Conservation (phyloP, 2,888 invertebrate species). For the Trichopria drosophilae region DNA sequence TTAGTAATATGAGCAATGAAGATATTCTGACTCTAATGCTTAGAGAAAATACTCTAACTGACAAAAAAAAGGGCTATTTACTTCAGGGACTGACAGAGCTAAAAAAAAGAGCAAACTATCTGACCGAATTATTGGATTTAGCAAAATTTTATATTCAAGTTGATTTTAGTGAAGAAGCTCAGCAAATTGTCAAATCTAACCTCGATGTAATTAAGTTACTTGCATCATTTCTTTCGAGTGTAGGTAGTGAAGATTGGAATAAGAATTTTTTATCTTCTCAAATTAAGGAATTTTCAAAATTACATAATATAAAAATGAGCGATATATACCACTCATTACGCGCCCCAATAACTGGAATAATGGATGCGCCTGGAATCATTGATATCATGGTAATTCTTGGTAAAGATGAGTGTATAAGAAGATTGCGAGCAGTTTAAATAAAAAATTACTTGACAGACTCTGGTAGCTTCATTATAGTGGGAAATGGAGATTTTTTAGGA, state of each 20-base stretch:
- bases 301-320: constrained; percentile 15
- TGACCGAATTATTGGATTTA: constrained; percentile 21
- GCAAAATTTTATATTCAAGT: constrained; percentile 22
- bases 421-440: too few relatives aligned
- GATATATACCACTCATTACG: constrained; percentile 19
- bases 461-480: too few relatives aligned
- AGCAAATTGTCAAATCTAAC: constrained; percentile 22
- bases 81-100: constrained; percentile 20
- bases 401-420: constrained; percentile 17
- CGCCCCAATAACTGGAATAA: constrained; percentile 17
- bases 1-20: constrained; percentile 24
- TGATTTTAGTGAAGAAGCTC: constrained; percentile 22
- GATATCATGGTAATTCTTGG: constrained; percentile 18
- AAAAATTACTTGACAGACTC: too few relatives aligned
- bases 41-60: constrained; percentile 21
- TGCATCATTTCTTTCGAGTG: constrained; percentile 20
- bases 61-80: constrained; percentile 21
- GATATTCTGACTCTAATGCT: constrained; percentile 23
- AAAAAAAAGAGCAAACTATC: constrained; percentile 23
- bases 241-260: constrained; percentile 24
- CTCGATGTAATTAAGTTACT: constrained; percentile 23
- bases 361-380: constrained; percentile 17
- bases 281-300: constrained; percentile 23
- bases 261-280: constrained; percentile 24
- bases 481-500: too few relatives aligned